Percentiles rank a stretch among this genome's conserved stretches.
Conservation (phyloP, 2,888 invertebrate species). For the Acronicta alni region DNA sequence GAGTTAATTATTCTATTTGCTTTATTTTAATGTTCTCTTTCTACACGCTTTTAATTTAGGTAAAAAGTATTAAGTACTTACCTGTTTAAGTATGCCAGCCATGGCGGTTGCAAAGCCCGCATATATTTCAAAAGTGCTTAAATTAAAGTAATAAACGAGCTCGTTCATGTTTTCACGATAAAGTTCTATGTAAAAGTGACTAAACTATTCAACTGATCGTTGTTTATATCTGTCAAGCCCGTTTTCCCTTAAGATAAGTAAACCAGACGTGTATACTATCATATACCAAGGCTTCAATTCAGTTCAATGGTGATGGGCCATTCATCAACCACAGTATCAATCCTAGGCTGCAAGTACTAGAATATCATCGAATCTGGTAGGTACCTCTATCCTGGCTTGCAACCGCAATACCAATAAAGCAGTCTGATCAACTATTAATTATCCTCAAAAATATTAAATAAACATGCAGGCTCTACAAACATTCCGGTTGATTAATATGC, state of each 20-base stretch:
- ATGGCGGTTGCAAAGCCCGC: conserved; percentile 40
- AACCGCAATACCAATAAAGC: no score
- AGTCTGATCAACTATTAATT: conserved; percentile 4
- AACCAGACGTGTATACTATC: no score
- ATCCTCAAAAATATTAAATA: conserved; percentile 21
- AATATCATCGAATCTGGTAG: no score
- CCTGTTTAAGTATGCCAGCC: conserved; percentile 55
- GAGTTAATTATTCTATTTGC: conserved; percentile 57
- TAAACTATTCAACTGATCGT: conserved; percentile 28
- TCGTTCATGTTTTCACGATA: conserved; percentile 32
- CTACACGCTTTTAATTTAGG: conserved; percentile 49
- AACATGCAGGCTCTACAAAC: conserved; percentile 21
- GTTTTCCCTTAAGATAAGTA: neutral
- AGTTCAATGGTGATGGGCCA: no score
- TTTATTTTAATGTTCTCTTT: conserved; percentile 50
- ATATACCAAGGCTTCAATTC: no score
- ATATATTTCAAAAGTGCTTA: conserved; percentile 52
- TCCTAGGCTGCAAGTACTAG: neutral
- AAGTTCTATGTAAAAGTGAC: conserved; percentile 14
- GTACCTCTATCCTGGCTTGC: no score
- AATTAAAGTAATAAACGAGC: conserved; percentile 43
- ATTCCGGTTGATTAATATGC: conserved; percentile 19
- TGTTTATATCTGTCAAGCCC: conserved; percentile 1
- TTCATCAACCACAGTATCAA: conserved; percentile 18
- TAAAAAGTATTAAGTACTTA: conserved; percentile 48